These are phyloP conservation scores for Drepanosiphum platanoidis DNA, from an alignment of 2,888 invertebrate species.

Conservation along the genomic window DNA sequence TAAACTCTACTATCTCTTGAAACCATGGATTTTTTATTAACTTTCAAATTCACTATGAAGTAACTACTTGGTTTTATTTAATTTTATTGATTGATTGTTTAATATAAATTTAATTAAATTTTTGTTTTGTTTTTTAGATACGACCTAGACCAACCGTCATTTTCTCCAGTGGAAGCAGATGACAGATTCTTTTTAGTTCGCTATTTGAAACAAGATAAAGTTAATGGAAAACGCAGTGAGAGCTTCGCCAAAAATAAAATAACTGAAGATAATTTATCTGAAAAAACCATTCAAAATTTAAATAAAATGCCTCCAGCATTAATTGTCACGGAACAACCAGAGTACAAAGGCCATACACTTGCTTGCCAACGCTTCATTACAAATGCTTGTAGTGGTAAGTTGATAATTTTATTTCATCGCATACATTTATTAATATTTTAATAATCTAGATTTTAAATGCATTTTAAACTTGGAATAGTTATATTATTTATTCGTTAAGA, in stretches of 20 bases:
- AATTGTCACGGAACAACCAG: constrained; percentile 34
- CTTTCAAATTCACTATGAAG: constrained; percentile 21
- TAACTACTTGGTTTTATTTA: constrained; percentile 3
- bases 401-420: not conserved
- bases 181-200: constrained; percentile 79
- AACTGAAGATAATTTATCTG: constrained; percentile 31
- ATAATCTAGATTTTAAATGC: not conserved
- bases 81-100: not conserved
- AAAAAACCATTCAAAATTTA: constrained; percentile 39
- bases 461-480: too few relatives aligned
- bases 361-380: constrained; percentile 59
- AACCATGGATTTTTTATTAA: not conserved
- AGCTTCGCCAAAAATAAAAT: constrained; percentile 66
- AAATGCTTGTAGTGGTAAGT: constrained; percentile 56
- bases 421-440: constrained; percentile 1
- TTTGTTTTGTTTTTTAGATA: constrained; percentile 68
- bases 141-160: constrained; percentile 72
- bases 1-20: constrained; percentile 33
- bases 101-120: constrained; percentile 25
- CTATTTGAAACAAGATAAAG: constrained; percentile 67
- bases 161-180: constrained; percentile 80
- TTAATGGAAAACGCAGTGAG: constrained; percentile 28
- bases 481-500: not conserved
- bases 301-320: constrained; percentile 51
- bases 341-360: constrained; percentile 55